Percentiles rank a stretch among this genome's conserved stretches.
Conservation (phyloP, 1,140 invertebrate species). For the Drosophila guanche region DNA sequence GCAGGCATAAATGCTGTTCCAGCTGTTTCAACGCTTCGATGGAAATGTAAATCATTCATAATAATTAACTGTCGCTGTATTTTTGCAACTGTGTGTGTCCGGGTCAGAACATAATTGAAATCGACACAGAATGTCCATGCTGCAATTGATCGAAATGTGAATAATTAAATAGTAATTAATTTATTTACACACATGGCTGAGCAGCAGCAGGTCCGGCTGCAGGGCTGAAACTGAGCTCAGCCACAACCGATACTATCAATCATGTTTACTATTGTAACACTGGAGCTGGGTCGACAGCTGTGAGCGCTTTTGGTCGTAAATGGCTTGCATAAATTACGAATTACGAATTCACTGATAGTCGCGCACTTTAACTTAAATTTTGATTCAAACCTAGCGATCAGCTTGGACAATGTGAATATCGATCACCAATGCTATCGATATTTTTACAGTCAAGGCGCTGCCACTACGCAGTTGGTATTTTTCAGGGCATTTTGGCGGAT, state of each 20-base stretch:
- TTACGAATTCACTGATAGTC: not conserved
- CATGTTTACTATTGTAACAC: slow-evolving; percentile 43
- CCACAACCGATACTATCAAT: slow-evolving; percentile 45
- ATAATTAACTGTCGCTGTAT: slow-evolving; percentile 3
- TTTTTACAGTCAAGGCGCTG: slow-evolving; percentile 3
- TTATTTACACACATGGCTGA: slow-evolving; percentile 36
- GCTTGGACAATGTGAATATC: not conserved
- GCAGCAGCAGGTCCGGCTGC: too few relatives aligned
- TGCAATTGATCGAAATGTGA: slow-evolving; percentile 38
- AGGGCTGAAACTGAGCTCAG: slow-evolving; percentile 5
- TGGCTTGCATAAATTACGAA: slow-evolving; percentile 27
- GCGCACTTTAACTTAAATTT: not conserved
- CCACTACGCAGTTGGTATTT: slow-evolving; percentile 1
- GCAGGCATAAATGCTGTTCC: too few relatives aligned
- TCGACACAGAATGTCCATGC: slow-evolving; percentile 14
- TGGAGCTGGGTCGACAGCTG: slow-evolving; percentile 27
- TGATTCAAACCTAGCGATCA: slow-evolving; percentile 14
- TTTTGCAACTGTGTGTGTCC: slow-evolving; percentile 18
- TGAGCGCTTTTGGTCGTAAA: slow-evolving; percentile 17
- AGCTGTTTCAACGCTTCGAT: slow-evolving; percentile 1
- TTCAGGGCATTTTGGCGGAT: not conserved
- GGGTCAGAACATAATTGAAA: slow-evolving; percentile 33
- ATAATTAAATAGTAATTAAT: slow-evolving; percentile 58
- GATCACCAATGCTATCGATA: not conserved
- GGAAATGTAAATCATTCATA: slow-evolving; percentile 7